Base-by-base conservation (phyloP, 1,140 invertebrate species). In the Ctenoplectra terminalis region DNA sequence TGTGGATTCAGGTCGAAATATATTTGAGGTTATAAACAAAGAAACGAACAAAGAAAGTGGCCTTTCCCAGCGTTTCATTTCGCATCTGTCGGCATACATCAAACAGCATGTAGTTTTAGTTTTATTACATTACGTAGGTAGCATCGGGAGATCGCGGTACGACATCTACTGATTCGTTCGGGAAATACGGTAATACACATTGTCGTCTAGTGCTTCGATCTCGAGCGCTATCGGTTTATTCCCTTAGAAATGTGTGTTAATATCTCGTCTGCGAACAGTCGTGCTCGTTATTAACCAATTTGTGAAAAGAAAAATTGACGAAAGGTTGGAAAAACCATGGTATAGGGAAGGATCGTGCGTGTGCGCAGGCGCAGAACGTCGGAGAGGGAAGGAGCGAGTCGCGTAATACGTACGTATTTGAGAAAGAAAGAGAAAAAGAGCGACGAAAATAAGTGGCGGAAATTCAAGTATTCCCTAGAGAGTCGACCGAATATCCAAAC, bases 351-450 rank as follows among this genome's bases (percentile, higher is more conserved):
- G 26, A 20, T 20, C 54, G 9, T 31, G 5, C n/a, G 5, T 40
- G 1, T 40, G 29, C 71, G 71, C 54, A 58, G 29, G 40, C 50
- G 17, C 54, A 5, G 17, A 4, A 2, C 11, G 5, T 3, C n/a
- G 6, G 9, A 56, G 26, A 15, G 26, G n/a, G 37, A 56, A 56
- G 9, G 54, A 60, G 20, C 20, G 29, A 73, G 54, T 46, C 20
- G 71, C 7, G 20, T 46, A 23, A 46, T 46, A 31, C 13, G 6
- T 40, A 13, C 0, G 40, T 40, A 60, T 46, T 43, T 11, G 29
- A 60, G 26, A n/a, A 43, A 58, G 54, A 73, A n/a, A 60, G 54
- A 73, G 54, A 60, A 31, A 72, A 72, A 56, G 29, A 73, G 54
- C 5, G 40, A 34, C 29, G 54, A 60, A 46, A 73, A 73, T 60